Percentiles rank a stretch among this genome's conserved stretches.
phyloP scores from a whole-genome alignment of 2,113 vertebrate species.

The Crotophaga sulcirostris region DNA sequence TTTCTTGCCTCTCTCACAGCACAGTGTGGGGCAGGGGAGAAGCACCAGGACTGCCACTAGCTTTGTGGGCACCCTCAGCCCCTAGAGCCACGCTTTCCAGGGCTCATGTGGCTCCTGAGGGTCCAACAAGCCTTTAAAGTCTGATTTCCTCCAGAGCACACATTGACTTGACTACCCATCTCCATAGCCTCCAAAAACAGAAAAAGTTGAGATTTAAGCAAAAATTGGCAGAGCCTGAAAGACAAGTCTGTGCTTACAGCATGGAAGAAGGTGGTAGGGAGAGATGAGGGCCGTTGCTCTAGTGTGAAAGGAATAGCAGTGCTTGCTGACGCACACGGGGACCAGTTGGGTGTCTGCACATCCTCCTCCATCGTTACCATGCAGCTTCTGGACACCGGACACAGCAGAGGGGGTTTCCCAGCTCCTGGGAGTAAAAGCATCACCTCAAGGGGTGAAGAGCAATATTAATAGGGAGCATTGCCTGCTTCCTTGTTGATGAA shows the following conservation, averaged over 20 bases:
- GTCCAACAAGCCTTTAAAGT: not conserved
- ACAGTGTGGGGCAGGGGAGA: too few relatives aligned
- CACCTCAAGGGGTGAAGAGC: not conserved
- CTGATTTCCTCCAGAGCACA: not conserved
- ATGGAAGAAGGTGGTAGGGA: not conserved
- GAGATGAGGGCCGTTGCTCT: rapidly evolving
- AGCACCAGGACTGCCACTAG: not conserved
- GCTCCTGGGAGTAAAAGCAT: not conserved
- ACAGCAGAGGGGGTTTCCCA: not conserved
- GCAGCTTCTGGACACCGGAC: rapidly evolving
- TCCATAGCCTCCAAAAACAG: not conserved
- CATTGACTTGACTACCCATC: too few relatives aligned
- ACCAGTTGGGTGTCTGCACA: rapidly evolving
- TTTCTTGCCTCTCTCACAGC: not conserved
- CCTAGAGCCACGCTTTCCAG: not conserved
- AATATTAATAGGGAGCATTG: not conserved
- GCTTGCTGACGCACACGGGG: rapidly evolving
- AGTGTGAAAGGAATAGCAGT: not conserved
- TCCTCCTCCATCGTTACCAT: rapidly evolving
- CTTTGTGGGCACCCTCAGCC: not conserved
- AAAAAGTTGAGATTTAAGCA: not conserved
- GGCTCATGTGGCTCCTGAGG: rapidly evolving
- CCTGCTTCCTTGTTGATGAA: not conserved
- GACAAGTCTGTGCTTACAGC: not conserved
- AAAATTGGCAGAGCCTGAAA: not conserved